Evolutionary conservation across 1,140 invertebrate genomes (phyloP).

Genomic region (Magallana gigas): DNA sequence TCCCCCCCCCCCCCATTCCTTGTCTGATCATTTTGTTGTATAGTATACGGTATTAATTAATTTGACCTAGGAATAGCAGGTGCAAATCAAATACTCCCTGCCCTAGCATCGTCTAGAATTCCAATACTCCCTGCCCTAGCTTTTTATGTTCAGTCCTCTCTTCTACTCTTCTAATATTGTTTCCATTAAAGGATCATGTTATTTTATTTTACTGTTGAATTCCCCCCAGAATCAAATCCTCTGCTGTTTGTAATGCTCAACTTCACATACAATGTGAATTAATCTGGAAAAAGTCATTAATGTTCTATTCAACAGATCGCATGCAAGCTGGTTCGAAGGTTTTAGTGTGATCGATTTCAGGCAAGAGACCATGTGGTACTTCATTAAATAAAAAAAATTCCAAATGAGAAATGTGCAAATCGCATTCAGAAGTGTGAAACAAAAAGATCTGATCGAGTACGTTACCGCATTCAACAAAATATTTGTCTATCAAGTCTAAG

Average conservation of each 20-base stretch:
- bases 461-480: not conserved
- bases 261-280: slow-evolving; percentile 30
- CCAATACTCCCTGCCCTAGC: not conserved
- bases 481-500: not conserved
- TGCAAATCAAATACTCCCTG: no score
- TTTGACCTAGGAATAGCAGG: no score
- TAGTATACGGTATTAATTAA: no score
- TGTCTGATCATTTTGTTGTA: no score
- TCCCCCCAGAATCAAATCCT: not conserved
- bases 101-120: not conserved
- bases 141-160: not conserved
- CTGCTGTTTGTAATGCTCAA: slow-evolving; percentile 30
- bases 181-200: slow-evolving; percentile 27
- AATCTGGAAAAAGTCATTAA: slow-evolving; percentile 15
- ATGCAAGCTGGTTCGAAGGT: not conserved
- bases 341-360: slow-evolving; percentile 9
- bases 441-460: not conserved
- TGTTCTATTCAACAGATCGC: slow-evolving; percentile 28
- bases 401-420: slow-evolving; percentile 15
- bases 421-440: slow-evolving; percentile 1
- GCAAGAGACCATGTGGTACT: not conserved
- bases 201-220: not conserved
- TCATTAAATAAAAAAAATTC: not conserved
- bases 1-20: no score
- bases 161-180: slow-evolving; percentile 11